A percentile compares a stretch with the other conserved stretches of the same genome.
phyloP scores from a whole-genome alignment of 2,888 invertebrate species.

The Amblyteles armatorius region DNA sequence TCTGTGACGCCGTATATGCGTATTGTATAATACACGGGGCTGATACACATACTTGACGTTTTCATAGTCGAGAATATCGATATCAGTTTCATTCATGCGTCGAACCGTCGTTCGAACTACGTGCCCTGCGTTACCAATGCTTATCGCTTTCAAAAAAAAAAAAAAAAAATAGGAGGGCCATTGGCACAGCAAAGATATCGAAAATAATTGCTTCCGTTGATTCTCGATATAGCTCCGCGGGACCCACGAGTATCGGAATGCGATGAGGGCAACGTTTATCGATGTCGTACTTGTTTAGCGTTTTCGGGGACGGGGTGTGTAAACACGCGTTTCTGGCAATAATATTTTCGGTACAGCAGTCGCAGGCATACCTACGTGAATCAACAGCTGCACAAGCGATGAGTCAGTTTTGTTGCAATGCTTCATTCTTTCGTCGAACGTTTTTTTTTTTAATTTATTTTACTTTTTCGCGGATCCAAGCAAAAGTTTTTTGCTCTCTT shows the following conservation, averaged over 20 bases:
- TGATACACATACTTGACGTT: constrained; percentile 18
- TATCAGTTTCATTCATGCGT: constrained; percentile 64
- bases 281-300: background rate
- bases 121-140: constrained; percentile 21
- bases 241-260: background rate
- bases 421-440: constrained; percentile 6
- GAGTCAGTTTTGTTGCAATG: constrained; percentile 47
- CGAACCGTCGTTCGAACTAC: constrained; percentile 15
- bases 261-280: constrained; percentile 4
- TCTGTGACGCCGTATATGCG: constrained; percentile 15
- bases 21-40: constrained; percentile 18
- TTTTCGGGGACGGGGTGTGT: background rate
- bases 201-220: constrained; percentile 6
- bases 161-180: background rate
- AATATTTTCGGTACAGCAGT: constrained; percentile 19
- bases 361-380: constrained; percentile 46
- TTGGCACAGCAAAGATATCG: background rate
- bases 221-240: background rate
- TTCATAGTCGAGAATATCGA: constrained; percentile 32
- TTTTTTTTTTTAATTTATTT: constrained; percentile 23
- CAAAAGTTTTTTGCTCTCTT: constrained; percentile 26
- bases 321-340: constrained; percentile 9
- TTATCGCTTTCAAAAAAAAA: constrained; percentile 37
- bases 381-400: constrained; percentile 59
- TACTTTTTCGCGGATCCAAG: constrained; percentile 31